These are phyloP conservation scores for Crocuta crocuta DNA, from an alignment of 2,113 vertebrate genomes.

Conservation along the genomic window DNA sequence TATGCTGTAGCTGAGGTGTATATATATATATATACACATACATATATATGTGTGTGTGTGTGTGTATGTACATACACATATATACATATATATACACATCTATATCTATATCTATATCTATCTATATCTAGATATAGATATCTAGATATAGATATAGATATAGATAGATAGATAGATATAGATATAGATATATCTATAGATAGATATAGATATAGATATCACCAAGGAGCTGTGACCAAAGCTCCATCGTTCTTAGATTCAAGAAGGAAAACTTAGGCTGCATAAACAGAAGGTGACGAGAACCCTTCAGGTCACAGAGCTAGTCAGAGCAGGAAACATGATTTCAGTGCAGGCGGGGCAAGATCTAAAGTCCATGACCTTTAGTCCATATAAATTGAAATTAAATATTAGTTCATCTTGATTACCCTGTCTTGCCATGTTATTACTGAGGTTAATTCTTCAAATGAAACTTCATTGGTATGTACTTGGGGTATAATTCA, in stretches of 20 bases:
- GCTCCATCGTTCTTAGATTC: not conserved
- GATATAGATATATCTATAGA: too few relatives aligned
- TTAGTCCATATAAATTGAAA: not conserved
- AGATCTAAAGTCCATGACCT: fast-evolving
- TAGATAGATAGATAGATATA: too few relatives aligned
- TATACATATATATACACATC: too few relatives aligned
- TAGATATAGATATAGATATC: not conserved
- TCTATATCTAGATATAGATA: too few relatives aligned
- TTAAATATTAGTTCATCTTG: not conserved
- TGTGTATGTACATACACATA: too few relatives aligned
- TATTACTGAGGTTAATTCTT: not conserved
- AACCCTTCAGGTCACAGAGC: not conserved
- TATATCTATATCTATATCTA: too few relatives aligned
- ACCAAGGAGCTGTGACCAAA: not conserved
- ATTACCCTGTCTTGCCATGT: not conserved
- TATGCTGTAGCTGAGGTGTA: not conserved
- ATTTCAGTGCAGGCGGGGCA: not conserved
- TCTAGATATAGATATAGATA: too few relatives aligned
- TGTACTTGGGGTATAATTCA: not conserved
- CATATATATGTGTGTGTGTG: too few relatives aligned
- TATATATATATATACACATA: too few relatives aligned
- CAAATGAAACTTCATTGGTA: not conserved
- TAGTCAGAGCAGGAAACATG: not conserved
- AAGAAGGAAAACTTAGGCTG: not conserved
- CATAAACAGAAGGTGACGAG: not conserved